Conservation (phyloP, 2,113 vertebrate genomes). For the Rallus limicola region DNA sequence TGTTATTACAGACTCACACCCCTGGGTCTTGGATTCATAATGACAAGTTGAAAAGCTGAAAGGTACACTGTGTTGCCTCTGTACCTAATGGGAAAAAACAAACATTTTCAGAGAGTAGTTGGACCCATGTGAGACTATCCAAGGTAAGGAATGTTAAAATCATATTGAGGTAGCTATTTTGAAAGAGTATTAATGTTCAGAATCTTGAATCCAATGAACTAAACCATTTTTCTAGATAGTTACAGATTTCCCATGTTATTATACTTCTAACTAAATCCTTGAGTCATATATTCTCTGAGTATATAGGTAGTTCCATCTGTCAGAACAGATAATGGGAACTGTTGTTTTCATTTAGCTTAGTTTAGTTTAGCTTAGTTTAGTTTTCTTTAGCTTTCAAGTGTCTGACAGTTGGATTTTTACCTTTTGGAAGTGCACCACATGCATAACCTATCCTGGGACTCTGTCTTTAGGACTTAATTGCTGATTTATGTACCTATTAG, state of each 20-base stretch:
- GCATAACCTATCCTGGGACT: not conserved
- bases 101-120: not conserved
- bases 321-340: not conserved
- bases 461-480: not conserved
- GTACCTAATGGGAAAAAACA: not conserved
- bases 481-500: not conserved
- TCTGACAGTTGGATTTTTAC: not conserved
- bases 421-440: not conserved
- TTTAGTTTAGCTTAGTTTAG: not conserved
- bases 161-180: not conserved
- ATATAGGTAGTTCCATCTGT: not conserved
- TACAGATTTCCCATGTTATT: not conserved
- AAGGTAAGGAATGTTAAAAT: not conserved
- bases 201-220: not conserved
- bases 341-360: not conserved
- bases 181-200: not conserved
- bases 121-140: not conserved
- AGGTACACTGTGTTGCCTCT: not conserved
- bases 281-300: not conserved
- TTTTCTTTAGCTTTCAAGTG: not conserved
- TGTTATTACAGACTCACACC: not conserved
- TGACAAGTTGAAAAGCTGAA: not conserved
- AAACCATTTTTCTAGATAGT: not conserved
- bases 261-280: not conserved
- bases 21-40: not conserved